Conservation (phyloP, 2,888 invertebrate species). For the Cephonodes hylas region DNA sequence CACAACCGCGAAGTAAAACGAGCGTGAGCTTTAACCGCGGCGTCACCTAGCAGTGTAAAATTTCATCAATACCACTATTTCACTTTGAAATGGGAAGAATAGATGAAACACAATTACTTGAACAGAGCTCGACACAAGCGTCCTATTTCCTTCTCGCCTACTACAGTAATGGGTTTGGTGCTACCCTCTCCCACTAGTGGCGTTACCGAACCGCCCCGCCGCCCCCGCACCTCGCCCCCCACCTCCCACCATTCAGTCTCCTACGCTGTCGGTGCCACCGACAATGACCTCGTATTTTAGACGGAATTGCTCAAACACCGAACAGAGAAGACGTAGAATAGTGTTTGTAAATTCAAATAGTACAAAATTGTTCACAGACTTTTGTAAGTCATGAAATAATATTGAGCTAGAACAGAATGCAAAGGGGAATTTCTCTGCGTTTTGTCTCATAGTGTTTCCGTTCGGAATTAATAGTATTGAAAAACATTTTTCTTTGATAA, state of each 20-base stretch:
- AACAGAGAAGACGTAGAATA: slow-evolving; percentile 73
- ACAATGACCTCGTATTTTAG: slow-evolving; percentile 81
- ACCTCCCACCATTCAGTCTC: slow-evolving; percentile 53
- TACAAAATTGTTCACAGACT: background rate
- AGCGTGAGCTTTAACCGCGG: background rate
- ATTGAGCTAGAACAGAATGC: background rate
- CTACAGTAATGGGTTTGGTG: slow-evolving; percentile 70
- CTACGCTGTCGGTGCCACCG: slow-evolving; percentile 74
- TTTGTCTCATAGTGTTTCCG: background rate
- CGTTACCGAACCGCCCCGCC: slow-evolving; percentile 45
- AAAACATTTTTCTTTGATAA: background rate
- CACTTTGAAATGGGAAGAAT: slow-evolving; percentile 58
- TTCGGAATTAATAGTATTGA: background rate
- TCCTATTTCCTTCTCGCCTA: slow-evolving; percentile 76
- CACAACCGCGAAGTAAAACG: background rate
- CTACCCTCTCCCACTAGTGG: slow-evolving; percentile 42
- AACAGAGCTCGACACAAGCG: slow-evolving; percentile 71
- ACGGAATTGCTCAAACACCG: slow-evolving; percentile 78
- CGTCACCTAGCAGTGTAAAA: slow-evolving; percentile 34
- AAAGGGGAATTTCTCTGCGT: background rate
- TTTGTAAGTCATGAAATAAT: background rate
- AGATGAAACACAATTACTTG: slow-evolving; percentile 77
- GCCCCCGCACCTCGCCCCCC: slow-evolving; percentile 40
- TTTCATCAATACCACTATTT: slow-evolving; percentile 47
- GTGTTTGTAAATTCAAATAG: slow-evolving; percentile 21